These are phyloP conservation scores for Ephialtes manifestator DNA, from an alignment of 2,888 invertebrate genomes.

Conservation along the genomic window DNA sequence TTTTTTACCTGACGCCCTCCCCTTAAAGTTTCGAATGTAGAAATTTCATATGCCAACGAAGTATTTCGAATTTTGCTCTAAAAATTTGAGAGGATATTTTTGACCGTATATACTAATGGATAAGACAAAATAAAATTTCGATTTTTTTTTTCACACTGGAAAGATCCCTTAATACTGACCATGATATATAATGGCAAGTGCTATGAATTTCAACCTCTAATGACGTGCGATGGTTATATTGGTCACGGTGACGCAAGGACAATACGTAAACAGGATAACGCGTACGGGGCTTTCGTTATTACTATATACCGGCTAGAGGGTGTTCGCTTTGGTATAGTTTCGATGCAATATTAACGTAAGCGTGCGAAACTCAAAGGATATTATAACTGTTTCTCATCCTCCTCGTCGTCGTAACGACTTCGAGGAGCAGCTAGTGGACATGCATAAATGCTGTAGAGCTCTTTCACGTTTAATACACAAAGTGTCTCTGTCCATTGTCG, in stretches of 20 bases:
- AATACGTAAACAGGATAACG: constrained; percentile 10
- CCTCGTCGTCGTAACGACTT: constrained; percentile 57
- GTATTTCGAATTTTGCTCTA: no score
- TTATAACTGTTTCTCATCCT: constrained; percentile 61
- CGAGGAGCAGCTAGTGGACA: constrained; percentile 25
- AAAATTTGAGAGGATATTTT: no score
- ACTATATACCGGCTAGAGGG: constrained; percentile 22
- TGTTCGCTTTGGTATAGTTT: constrained; percentile 79
- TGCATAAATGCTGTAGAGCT: constrained; percentile 3
- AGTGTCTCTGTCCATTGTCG: constrained; percentile 9
- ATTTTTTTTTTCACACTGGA: no score
- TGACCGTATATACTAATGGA: no score
- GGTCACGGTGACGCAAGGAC: constrained; percentile 59
- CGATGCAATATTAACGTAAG: constrained; percentile 81
- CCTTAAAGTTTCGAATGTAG: no score
- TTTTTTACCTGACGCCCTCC: no score
- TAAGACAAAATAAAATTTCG: no score
- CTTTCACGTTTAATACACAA: constrained; percentile 41
- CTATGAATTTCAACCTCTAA: neutral
- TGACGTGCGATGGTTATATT: constrained; percentile 44
- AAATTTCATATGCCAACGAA: no score
- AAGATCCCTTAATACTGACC: no score
- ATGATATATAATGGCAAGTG: neutral
- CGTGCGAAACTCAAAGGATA: constrained; percentile 80
- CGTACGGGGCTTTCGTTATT: constrained; percentile 2